These are phyloP conservation scores for Gymnoscopelus microlampas DNA, from an alignment of 2,797 vertebrate species.

Conservation along the genomic window DNA sequence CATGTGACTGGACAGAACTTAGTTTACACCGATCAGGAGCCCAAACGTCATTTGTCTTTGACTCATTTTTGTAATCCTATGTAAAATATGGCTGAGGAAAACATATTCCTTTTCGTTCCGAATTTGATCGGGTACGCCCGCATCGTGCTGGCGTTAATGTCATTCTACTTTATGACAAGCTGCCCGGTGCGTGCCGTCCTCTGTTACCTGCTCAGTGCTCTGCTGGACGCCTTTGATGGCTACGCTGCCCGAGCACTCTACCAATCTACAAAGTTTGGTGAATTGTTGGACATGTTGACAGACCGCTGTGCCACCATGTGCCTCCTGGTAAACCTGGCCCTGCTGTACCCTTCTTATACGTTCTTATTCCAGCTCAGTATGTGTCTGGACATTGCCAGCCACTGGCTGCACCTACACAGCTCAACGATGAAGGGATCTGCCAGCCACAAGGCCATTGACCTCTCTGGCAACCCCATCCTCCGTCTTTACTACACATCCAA, in stretches of 20 bases:
- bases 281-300: slow-evolving; percentile 94
- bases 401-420: slow-evolving; percentile 94
- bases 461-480: slow-evolving; percentile 87
- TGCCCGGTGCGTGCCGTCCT: slow-evolving; percentile 84
- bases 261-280: slow-evolving; percentile 90
- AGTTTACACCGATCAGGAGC: no score
- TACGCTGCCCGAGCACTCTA: slow-evolving; percentile 87
- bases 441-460: slow-evolving; percentile 90
- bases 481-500: slow-evolving; percentile 89
- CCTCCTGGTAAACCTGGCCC: slow-evolving; percentile 90
- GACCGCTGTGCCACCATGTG: slow-evolving; percentile 95
- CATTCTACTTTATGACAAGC: slow-evolving; percentile 89
- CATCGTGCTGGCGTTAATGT: slow-evolving; percentile 83
- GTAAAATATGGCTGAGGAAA: slow-evolving; percentile 81
- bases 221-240: slow-evolving; percentile 90
- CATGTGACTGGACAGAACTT: no score
- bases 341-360: slow-evolving; percentile 87
- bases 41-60: no score
- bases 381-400: slow-evolving; percentile 89
- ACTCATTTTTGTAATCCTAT: no score
- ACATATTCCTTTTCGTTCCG: slow-evolving; percentile 91
- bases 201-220: slow-evolving; percentile 88
- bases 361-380: slow-evolving; percentile 92
- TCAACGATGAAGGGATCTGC: slow-evolving; percentile 84
- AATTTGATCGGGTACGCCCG: slow-evolving; percentile 91